Base-by-base conservation (phyloP, 2,113 vertebrate species). In the Lathamus discolor region DNA sequence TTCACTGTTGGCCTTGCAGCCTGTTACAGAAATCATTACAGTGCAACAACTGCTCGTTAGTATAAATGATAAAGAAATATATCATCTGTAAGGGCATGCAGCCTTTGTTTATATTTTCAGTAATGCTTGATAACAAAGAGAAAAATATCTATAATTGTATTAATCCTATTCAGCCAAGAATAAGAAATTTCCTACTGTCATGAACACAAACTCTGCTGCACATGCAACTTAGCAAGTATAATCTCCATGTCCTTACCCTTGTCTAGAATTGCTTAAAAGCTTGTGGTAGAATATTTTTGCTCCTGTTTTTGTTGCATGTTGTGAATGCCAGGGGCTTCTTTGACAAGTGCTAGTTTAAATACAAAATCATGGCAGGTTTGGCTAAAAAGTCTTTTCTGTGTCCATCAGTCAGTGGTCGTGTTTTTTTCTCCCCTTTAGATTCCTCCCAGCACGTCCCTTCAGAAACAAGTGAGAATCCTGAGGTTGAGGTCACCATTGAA, bases 401-500 rank as follows among this genome's bases (percentile, higher is more conserved):
- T 93, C 91, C 81, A 3, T 28, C 86, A 72, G 76, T 97, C 90
- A 97, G 72, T 91, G 85, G 90, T 63, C 77, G 79, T 98, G 90
- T 91, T 96, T 93, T 77, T 57, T 16, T 4, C 3, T n/a, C 9
- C 6, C 88, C 92, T 96, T 91, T 95, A 98, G 98, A 98, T 95
- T 96, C 97, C 79, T 95, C 97, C 90, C 97, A 97, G 41, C 95
- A 96, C 29, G 78, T 90, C 52, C 85, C 95, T 96, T 97, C 97
- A 77, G 98, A 98, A 97, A 97, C 97, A 91, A 98, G 97, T 95
- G 97, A 98, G 94, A 97, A 98, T 95, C 98, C 98, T 8, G 98
- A 98, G 96, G 98, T 98, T n/a, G 98, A 98, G 96, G 98, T 98
- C 91, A 98, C 98, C 80, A 97, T 98, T 24, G 98, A 98, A 98